Evolutionary conservation across 2,113 vertebrate genomes (phyloP).

Genomic region (Bos taurus): ARS-UCD2.0 NC_037330.1:62773501-62774000

Average conservation of each 20-base stretch:
- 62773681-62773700: neutral
- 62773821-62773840: neutral
- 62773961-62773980: neutral
- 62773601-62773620: neutral
- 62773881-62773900: neutral
- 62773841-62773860: neutral
- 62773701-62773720: neutral
- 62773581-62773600: neutral
- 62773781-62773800: neutral
- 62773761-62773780: neutral
- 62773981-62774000: neutral
- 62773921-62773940: neutral
- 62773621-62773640: neutral
- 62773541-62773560: neutral
- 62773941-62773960: neutral
- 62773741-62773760: neutral
- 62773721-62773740: neutral
- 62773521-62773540: neutral
- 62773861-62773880: neutral
- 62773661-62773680: neutral
- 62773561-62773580: neutral
- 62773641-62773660: neutral
- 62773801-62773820: neutral
- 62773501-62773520: neutral
- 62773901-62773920: neutral